Percentiles rank a stretch among this genome's conserved stretches.
Evolutionary conservation across 1,140 invertebrate species (phyloP).

Genomic region (Wasmannia auropunctata): DNA sequence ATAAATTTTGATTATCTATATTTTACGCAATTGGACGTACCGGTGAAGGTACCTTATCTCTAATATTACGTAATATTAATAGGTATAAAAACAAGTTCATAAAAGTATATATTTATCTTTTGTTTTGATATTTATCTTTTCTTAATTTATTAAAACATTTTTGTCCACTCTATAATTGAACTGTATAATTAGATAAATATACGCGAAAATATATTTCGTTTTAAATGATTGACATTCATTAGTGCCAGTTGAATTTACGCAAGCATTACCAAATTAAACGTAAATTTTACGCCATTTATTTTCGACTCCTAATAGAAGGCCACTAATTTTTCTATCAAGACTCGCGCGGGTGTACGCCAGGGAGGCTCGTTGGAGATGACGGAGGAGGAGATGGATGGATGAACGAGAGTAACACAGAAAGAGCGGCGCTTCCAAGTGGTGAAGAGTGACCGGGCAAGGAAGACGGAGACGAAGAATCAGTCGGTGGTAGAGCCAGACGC

Average conservation of each 20-base stretch:
- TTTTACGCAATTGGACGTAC: neutral
- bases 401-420: conserved; percentile 54
- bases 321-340: neutral
- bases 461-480: conserved; percentile 51
- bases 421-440: conserved; percentile 31
- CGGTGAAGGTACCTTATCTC: no score
- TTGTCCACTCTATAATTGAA: neutral
- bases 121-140: neutral
- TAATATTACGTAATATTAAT: no score
- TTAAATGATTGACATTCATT: neutral
- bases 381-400: conserved; percentile 29
- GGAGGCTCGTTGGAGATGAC: neutral
- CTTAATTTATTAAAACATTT: neutral
- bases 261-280: neutral
- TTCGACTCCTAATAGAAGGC: neutral
- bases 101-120: neutral
- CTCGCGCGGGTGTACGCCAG: neutral
- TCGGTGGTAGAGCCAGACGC: conserved; percentile 52
- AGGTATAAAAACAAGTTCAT: neutral
- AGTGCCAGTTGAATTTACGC: neutral
- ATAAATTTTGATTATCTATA: neutral
- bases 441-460: conserved; percentile 41
- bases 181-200: neutral
- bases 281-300: neutral
- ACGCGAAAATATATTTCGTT: neutral